Percentiles rank a stretch among this genome's conserved stretches.
These are phyloP conservation scores for Regulus satrapa DNA, from an alignment of 2,113 vertebrate genomes.

Conservation along the genomic window DNA sequence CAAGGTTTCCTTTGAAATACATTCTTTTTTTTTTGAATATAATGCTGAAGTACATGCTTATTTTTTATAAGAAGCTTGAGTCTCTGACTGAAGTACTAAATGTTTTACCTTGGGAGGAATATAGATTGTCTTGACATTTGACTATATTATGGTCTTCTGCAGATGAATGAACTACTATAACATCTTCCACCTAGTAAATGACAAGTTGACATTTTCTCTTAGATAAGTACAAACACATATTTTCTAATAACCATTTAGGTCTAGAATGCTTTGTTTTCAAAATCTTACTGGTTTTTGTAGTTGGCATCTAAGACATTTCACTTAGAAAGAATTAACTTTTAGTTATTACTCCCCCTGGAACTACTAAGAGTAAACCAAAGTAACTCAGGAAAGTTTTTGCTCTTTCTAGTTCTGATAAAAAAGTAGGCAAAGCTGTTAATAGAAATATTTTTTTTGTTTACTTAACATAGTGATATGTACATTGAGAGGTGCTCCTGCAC, in stretches of 20 bases:
- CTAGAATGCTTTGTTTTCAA: not conserved
- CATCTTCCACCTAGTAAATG: not conserved
- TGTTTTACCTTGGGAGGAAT: not conserved
- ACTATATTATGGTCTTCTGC: not conserved
- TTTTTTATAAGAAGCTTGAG: not conserved
- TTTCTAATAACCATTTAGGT: not conserved
- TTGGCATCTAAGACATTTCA: not conserved
- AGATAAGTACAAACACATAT: not conserved
- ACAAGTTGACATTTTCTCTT: constrained; percentile 28
- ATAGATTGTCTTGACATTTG: constrained; percentile 23
- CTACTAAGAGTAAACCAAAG: not conserved
- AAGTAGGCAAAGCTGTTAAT: not conserved
- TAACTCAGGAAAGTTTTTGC: not conserved
- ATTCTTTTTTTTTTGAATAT: not conserved
- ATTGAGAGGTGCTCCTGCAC: not conserved
- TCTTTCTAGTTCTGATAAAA: not conserved
- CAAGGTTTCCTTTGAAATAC: not conserved
- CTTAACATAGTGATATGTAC: not conserved
- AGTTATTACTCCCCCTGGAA: not conserved
- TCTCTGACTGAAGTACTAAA: not conserved
- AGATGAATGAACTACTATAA: not conserved
- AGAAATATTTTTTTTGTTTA: not conserved
- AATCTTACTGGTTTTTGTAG: not conserved
- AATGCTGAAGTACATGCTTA: not conserved
- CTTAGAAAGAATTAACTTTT: not conserved